Evolutionary conservation across 2,797 vertebrate species (phyloP), one percentile per base, ranked within the genome.

Genomic region (Platalea minor): DNA sequence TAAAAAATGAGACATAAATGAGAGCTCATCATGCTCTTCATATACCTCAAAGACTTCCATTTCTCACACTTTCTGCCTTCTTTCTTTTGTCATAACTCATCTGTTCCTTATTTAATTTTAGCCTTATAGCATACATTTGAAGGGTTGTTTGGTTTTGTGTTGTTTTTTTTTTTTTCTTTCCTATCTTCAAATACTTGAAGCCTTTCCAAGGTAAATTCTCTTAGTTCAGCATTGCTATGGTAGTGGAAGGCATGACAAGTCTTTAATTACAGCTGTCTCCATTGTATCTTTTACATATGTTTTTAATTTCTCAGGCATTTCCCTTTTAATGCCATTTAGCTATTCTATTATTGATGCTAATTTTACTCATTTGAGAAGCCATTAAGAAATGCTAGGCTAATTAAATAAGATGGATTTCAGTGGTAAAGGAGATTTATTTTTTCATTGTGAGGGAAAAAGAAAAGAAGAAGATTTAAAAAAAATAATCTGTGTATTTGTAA

Each of bases 241-340:
- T 43, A 96, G 64, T 77, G 57, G 67, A 92, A 81, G 21, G 12
- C 19, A 61, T 67, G 72, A 78, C 5, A 87, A 75, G 54, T 26
- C 48, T 82, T 96, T 95, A 90, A 91, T 93, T 96, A 90, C 68
- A 89, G 17, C 31, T 80, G 25, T 91, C 24, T 94, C 50, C 18
- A 73, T 85, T 69, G 24, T 78, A 72, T 48, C 13, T 88, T 73
- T 90, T 93, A 77, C 31, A 39, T 67, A 77, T 21, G 13, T 70
- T 95, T 92, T 92, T 95, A 83, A 94, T 83, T 95, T 91, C 46
- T 87, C 20, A 60, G 48, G 25, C 29, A 79, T 91, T 94, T 88
- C 13, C 26, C 6, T 87, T 93, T 92, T 88, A 95, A 92, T 88
- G 20, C 5, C 21, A 63, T 48, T 85, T 87, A 85, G 26, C 50